These are phyloP conservation scores for Drosophila tani DNA, from an alignment of 1,140 invertebrate species.

Conservation along the genomic window DNA sequence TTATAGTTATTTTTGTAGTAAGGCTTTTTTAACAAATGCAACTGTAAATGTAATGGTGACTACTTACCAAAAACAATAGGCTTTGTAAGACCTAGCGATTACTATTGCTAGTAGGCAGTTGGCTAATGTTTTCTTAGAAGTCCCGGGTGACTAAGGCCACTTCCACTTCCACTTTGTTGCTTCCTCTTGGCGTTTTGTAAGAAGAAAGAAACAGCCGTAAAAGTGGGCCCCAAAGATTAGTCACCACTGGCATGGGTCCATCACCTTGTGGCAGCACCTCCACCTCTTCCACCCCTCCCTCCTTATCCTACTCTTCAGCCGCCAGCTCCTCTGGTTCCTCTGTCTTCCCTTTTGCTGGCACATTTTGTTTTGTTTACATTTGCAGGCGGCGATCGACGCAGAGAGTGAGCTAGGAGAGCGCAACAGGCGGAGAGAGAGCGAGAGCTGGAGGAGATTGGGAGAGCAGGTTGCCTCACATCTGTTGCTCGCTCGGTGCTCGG, in stretches of 20 bases:
- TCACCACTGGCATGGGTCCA: conserved; percentile 75
- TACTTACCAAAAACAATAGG: background rate
- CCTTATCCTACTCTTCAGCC: conserved; percentile 1
- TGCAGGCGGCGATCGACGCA: conserved; percentile 56
- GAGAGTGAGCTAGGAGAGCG: conserved; percentile 18
- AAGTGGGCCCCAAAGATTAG: conserved; percentile 53
- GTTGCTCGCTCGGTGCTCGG: conserved; percentile 7
- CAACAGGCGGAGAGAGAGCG: conserved; percentile 16
- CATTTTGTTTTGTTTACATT: conserved; percentile 77
- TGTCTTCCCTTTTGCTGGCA: conserved; percentile 27
- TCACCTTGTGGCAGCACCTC: conserved; percentile 53
- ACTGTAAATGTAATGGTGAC: background rate
- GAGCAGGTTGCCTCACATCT: conserved; percentile 31
- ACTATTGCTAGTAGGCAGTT: conserved; percentile 13
- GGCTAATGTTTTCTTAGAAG: conserved; percentile 36
- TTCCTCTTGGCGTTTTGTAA: conserved; percentile 61
- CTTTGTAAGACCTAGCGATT: background rate
- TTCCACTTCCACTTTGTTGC: conserved; percentile 75
- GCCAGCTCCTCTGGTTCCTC: background rate
- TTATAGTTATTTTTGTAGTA: background rate
- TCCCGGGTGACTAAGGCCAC: conserved; percentile 63
- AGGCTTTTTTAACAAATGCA: background rate
- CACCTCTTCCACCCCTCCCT: conserved; percentile 1
- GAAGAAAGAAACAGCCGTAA: conserved; percentile 44
- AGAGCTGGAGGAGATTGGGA: conserved; percentile 12